phyloP scores from a whole-genome alignment of 2,113 vertebrate genomes.

The Eolophus roseicapilla region DNA sequence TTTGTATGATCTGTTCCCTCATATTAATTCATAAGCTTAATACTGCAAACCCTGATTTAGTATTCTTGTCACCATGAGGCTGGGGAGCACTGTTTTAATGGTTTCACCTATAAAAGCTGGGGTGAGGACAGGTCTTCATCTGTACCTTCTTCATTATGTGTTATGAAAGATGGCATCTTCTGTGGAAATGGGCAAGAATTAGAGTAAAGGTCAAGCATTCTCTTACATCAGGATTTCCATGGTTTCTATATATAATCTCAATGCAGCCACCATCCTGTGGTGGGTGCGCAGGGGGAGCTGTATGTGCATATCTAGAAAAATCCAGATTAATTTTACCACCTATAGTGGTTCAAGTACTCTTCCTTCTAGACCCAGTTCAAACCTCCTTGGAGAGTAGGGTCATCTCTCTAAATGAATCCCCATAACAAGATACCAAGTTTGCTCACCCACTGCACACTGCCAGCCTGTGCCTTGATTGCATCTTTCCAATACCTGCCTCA shows the following conservation, averaged over 20 bases:
- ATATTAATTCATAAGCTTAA: not conserved
- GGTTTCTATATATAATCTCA: not conserved
- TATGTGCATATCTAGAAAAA: not conserved
- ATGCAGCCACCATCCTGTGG: not conserved
- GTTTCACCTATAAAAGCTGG: not conserved
- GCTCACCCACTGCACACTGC: not conserved
- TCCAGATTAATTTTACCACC: not conserved
- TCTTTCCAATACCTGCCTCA: not conserved
- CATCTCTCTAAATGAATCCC: not conserved
- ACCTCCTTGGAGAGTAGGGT: not conserved
- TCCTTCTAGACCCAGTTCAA: not conserved
- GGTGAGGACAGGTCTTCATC: not conserved
- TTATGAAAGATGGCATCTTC: not conserved
- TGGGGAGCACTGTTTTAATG: not conserved
- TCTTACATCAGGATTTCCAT: not conserved
- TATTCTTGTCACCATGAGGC: not conserved
- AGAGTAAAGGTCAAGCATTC: not conserved
- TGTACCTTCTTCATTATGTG: not conserved
- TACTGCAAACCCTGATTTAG: not conserved
- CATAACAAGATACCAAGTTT: not conserved
- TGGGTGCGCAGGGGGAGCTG: not conserved
- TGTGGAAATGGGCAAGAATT: not conserved
- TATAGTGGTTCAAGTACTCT: not conserved
- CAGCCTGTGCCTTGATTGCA: not conserved
- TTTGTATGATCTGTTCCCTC: not conserved